phyloP scores from a whole-genome alignment of 2,888 invertebrate species.

The Pseudococcus longispinus region DNA sequence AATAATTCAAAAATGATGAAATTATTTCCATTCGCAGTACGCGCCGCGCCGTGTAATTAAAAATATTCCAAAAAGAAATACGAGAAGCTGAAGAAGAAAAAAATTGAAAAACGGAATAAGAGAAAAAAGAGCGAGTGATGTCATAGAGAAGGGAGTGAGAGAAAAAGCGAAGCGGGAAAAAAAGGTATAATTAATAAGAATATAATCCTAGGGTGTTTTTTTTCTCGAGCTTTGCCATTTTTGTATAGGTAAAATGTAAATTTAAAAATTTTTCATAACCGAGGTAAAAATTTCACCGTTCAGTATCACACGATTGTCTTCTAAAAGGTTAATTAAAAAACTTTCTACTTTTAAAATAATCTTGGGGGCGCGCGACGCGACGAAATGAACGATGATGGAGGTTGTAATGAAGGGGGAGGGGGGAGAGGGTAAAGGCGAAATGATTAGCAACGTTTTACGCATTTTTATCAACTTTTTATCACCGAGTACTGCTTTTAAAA shows the following conservation, averaged over 20 bases:
- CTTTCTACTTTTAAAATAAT: slow-evolving; percentile 37
- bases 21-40: slow-evolving; percentile 12
- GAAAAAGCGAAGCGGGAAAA: neutral
- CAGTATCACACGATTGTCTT: slow-evolving; percentile 27
- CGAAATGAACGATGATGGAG: neutral
- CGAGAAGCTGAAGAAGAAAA: neutral
- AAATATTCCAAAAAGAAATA: slow-evolving; percentile 14
- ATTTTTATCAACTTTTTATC: slow-evolving; percentile 39
- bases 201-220: slow-evolving; percentile 39
- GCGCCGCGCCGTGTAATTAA: neutral
- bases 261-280: slow-evolving; percentile 42
- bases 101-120: neutral
- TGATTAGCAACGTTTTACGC: slow-evolving; percentile 29
- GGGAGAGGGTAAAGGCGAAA: neutral
- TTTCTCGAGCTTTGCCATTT: neutral
- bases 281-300: slow-evolving; percentile 26
- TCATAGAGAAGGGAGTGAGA: neutral
- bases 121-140: neutral
- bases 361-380: neutral
- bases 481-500: slow-evolving; percentile 23
- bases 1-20: slow-evolving; percentile 38
- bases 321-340: slow-evolving; percentile 44
- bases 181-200: slow-evolving; percentile 34
- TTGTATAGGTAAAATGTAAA: slow-evolving; percentile 32
- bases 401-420: neutral